Conservation (phyloP, 1,140 invertebrate species). For the Papilio polytes region DNA sequence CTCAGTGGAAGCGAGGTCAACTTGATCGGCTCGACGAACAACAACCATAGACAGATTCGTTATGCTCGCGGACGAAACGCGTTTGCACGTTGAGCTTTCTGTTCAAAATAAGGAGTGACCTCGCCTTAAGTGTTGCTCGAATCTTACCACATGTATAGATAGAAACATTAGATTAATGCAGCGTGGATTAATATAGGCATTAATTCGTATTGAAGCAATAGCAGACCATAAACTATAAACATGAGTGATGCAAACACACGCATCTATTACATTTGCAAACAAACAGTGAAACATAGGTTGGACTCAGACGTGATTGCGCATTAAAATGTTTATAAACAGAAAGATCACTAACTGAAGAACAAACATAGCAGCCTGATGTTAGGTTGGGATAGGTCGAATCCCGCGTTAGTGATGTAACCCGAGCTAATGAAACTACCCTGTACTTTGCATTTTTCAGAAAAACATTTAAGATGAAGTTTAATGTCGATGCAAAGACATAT, state of each 20-base stretch:
- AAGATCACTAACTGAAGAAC: background rate
- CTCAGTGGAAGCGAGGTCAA: constrained; percentile 29
- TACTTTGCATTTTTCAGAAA: too few species aligned
- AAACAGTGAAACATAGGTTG: background rate
- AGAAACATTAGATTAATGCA: background rate
- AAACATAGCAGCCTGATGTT: background rate
- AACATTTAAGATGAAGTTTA: too few species aligned
- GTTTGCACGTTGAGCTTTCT: constrained; percentile 28
- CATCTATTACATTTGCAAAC: background rate
- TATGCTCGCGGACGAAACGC: constrained; percentile 6
- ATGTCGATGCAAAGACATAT: background rate
- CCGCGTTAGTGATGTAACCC: too few species aligned
- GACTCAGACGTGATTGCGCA: background rate
- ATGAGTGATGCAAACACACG: constrained; percentile 10
- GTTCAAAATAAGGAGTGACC: constrained; percentile 28
- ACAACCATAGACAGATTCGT: constrained; percentile 34
- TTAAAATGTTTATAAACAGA: background rate
- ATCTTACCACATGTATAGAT: constrained; percentile 26
- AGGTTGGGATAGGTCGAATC: too few species aligned
- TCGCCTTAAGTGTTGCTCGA: background rate
- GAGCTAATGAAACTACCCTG: too few species aligned
- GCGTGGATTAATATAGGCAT: constrained; percentile 15
- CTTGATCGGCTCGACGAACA: constrained; percentile 31
- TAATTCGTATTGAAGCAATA: constrained; percentile 23
- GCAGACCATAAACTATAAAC: constrained; percentile 15